These are phyloP conservation scores for Heliothis virescens DNA, from an alignment of 1,140 invertebrate genomes.

Conservation along the genomic window DNA sequence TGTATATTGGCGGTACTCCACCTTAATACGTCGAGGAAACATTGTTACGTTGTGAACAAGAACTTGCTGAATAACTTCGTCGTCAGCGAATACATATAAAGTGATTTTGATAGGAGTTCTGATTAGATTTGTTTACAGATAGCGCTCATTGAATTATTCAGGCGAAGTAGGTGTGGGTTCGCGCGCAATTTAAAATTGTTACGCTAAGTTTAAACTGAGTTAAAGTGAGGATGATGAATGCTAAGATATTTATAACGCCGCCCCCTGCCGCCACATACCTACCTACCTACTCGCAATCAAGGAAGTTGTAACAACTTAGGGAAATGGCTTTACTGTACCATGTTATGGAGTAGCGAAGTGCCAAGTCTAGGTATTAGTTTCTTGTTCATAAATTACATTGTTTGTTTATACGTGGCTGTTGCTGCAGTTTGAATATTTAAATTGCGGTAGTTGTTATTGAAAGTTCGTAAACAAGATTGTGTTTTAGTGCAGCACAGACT, in stretches of 20 bases:
- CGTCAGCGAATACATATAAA: conserved; percentile 44
- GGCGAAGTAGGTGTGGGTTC: conserved; percentile 36
- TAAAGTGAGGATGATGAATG: conserved; percentile 53
- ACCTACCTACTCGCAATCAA: conserved; percentile 23
- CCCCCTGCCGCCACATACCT: conserved; percentile 23
- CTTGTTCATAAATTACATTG: conserved; percentile 3
- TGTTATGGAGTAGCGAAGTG: conserved; percentile 1
- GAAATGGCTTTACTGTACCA: conserved; percentile 11
- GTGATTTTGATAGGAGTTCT: conserved; percentile 57
- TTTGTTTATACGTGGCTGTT: neutral
- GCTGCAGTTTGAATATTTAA: neutral
- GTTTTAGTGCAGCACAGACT: too few species aligned
- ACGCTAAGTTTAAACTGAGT: conserved; percentile 53
- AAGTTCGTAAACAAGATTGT: too few species aligned
- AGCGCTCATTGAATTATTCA: conserved; percentile 62
- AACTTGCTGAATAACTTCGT: conserved; percentile 37
- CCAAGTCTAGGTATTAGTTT: conserved; percentile 12
- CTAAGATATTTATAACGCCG: conserved; percentile 51
- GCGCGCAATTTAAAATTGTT: conserved; percentile 58
- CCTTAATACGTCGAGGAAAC: neutral
- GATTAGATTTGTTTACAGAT: conserved; percentile 60
- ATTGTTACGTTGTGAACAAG: conserved; percentile 2
- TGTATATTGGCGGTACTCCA: neutral
- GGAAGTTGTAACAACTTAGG: neutral
- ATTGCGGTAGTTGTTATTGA: neutral